Base-by-base conservation (phyloP, 2,888 invertebrate species). In the Mactromeris polynyma region DNA sequence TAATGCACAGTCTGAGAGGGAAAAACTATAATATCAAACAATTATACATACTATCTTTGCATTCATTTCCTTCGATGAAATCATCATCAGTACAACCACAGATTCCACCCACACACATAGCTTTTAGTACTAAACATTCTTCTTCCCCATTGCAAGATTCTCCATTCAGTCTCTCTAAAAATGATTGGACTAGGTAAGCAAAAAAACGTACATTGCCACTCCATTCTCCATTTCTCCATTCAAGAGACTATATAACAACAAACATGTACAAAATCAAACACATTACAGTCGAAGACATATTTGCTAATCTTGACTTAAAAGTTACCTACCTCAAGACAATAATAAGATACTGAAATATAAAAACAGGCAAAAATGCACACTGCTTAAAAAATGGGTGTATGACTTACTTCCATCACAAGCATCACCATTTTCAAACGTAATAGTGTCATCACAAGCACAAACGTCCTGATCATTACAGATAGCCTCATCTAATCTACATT, bases 91-190 rank as follows among this genome's bases (percentile, higher is more conserved):
- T 26, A 42, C 46, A 46, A 0, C 31, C 46, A 83, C 83, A 54
- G 54, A 83, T 54, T 33, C 9, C 26, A 26, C 40, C n/a, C 26
- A 14, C 31, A 83, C 83, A 83, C 7, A 42, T 64, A 36, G 38
- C 69, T n/a, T 40, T 83, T 1, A 40, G 9, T 9, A 69, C 77
- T 19, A 26, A 40, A 86, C 86, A 86, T 64, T 86, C 73, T 14
- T 81, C 81, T n/a, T 19, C 17, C 7, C 9, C 2, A 14, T 11
- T 58, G 26, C 86, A 86, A 11, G 80, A 9, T 0, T 42, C 86
- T 7, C 81, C 81, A 77, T 86, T 81, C 33, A 17, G n/a, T 46
- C 36, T 77, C 81, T 86, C 86, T 86, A 54, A 46, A 33, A 46
- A 58, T 26, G 2, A 1, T 3, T n/a, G n/a, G n/a, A n/a, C n/a